These are phyloP conservation scores for Anarhynchus alexandrinus DNA, from an alignment of 2,113 vertebrate species.

Conservation along the genomic window DNA sequence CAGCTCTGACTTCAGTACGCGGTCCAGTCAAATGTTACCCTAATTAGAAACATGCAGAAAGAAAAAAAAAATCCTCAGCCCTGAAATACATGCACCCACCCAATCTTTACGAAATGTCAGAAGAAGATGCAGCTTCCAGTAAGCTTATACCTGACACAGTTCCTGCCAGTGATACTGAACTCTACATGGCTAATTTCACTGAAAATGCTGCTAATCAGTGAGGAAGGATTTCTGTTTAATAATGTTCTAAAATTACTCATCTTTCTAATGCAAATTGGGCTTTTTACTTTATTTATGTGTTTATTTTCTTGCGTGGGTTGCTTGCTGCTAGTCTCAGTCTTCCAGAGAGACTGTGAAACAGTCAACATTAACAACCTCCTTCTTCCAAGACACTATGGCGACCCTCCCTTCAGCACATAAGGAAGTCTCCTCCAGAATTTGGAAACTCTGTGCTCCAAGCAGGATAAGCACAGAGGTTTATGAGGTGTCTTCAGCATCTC, in stretches of 20 bases:
- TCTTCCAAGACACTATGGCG: neutral
- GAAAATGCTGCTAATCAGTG: neutral
- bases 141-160: neutral
- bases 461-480: neutral
- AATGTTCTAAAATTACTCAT: neutral
- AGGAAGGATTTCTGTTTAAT: neutral
- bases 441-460: neutral
- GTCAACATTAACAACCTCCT: neutral
- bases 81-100: neutral
- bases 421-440: neutral
- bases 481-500: constrained; percentile 8
- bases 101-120: neutral
- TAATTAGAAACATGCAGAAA: neutral
- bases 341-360: neutral
- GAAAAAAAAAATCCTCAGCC: neutral
- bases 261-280: neutral
- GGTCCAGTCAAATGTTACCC: neutral
- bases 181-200: neutral
- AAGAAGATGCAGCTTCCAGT: neutral
- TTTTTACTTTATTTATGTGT: neutral
- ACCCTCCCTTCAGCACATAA: neutral
- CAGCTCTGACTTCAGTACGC: neutral
- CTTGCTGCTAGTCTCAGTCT: neutral
- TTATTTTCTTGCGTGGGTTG: neutral
- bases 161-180: neutral